A percentile compares a stretch with the other conserved stretches of the same genome.
Conservation (phyloP, 2,797 vertebrate species). For the Oreochromis mossambicus region DNA sequence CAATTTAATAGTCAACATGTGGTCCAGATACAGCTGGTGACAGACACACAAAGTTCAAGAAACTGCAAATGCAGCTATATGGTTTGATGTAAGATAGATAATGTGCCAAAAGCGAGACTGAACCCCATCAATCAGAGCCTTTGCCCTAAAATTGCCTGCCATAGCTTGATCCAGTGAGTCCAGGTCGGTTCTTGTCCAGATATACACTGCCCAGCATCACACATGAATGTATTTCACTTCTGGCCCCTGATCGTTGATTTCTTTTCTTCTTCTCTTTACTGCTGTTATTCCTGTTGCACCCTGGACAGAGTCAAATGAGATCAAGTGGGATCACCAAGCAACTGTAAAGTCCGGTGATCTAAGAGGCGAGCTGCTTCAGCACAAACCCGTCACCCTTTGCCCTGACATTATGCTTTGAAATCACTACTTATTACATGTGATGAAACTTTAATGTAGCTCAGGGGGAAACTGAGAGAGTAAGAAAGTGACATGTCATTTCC, state of each 20-base stretch:
- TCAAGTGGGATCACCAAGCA: neutral
- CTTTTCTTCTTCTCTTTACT: neutral
- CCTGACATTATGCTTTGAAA: constrained; percentile 9
- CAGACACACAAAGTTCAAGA: constrained; percentile 23
- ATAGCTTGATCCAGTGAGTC: neutral
- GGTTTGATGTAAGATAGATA: constrained; percentile 50
- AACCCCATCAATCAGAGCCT: constrained; percentile 28
- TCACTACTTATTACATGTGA: constrained; percentile 25
- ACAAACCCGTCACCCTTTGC: neutral
- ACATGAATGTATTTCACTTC: neutral
- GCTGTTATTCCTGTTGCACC: neutral
- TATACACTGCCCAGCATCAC: neutral
- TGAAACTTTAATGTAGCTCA: constrained; percentile 42
- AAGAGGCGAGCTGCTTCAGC: neutral
- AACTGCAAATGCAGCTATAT: constrained; percentile 21
- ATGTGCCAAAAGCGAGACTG: constrained; percentile 37
- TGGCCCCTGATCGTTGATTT: neutral
- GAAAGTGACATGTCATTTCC: constrained; percentile 40
- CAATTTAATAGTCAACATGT: constrained; percentile 4
- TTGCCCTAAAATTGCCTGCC: neutral
- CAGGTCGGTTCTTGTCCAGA: neutral
- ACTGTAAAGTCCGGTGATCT: neutral
- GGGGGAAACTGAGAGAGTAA: neutral
- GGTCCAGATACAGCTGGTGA: constrained; percentile 14
- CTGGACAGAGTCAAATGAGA: neutral